These are phyloP conservation scores for Carpatolechia fugitivella DNA, from an alignment of 2,888 invertebrate genomes.

Conservation along the genomic window DNA sequence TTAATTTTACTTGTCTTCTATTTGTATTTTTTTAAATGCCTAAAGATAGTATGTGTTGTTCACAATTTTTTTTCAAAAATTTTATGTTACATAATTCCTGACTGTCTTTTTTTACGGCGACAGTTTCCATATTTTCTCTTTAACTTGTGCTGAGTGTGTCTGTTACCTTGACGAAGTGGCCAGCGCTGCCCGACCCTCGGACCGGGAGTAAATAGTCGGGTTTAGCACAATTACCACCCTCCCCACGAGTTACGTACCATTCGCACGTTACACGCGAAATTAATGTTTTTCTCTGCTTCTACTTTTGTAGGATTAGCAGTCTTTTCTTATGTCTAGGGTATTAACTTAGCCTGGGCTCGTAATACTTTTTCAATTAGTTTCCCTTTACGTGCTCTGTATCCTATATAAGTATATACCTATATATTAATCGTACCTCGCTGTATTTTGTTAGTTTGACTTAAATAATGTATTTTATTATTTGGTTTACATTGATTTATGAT, in stretches of 20 bases:
- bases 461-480: too few relatives aligned
- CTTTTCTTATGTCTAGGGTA: slow-evolving; percentile 8
- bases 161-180: background rate
- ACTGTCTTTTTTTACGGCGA: background rate
- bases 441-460: too few relatives aligned
- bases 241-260: slow-evolving; percentile 12
- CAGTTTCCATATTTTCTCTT: background rate
- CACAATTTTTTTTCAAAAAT: background rate
- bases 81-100: background rate
- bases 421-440: too few relatives aligned
- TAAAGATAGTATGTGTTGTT: too few relatives aligned
- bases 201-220: slow-evolving; percentile 14
- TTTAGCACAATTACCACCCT: slow-evolving; percentile 15
- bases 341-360: background rate
- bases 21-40: too few relatives aligned
- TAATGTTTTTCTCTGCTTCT: slow-evolving; percentile 14
- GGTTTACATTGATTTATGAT: too few relatives aligned
- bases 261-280: slow-evolving; percentile 13
- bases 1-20: too few relatives aligned
- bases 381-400: background rate
- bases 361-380: slow-evolving; percentile 3
- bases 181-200: background rate
- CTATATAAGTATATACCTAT: too few relatives aligned
- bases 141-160: background rate
- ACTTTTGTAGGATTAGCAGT: slow-evolving; percentile 21